Evolutionary conservation across 2,888 invertebrate species (phyloP).

Genomic region (Bembecia ichneumoniformis): DNA sequence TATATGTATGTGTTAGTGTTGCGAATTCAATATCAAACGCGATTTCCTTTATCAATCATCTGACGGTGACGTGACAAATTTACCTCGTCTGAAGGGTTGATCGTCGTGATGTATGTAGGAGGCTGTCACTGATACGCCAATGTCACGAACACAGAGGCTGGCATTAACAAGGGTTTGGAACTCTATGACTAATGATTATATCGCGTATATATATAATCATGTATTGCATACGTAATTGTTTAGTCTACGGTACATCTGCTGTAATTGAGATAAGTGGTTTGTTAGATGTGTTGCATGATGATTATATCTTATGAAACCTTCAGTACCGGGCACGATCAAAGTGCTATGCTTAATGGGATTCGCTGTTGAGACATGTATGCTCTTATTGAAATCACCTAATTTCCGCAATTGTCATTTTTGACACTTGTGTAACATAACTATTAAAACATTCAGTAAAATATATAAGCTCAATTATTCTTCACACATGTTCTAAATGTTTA

Average conservation of each 20-base stretch:
- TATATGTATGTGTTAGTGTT: background rate
- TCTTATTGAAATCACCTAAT: too few species aligned
- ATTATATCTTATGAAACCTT: too few species aligned
- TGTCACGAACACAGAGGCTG: conserved; percentile 18
- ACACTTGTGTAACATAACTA: too few species aligned
- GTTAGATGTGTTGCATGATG: too few species aligned
- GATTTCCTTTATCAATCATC: conserved; percentile 34
- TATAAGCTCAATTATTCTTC: too few species aligned
- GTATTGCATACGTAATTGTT: background rate
- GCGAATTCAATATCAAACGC: conserved; percentile 19
- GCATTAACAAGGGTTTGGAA: conserved; percentile 19
- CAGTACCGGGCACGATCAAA: too few species aligned
- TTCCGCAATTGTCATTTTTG: too few species aligned
- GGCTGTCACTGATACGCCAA: conserved; percentile 20
- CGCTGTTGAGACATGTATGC: too few species aligned
- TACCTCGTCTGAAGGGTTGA: conserved; percentile 10
- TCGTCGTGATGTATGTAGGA: conserved; percentile 8
- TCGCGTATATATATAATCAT: background rate
- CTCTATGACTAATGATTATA: conserved; percentile 24
- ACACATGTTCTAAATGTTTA: too few species aligned
- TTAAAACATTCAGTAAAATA: too few species aligned
- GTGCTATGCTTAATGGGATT: too few species aligned
- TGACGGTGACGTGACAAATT: conserved; percentile 26
- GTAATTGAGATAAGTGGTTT: background rate
- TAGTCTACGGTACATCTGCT: background rate